Percentiles rank a stretch among this genome's conserved stretches.
phyloP scores from a whole-genome alignment of 2,113 vertebrate species.

The Lagenorhynchus albirostris region DNA sequence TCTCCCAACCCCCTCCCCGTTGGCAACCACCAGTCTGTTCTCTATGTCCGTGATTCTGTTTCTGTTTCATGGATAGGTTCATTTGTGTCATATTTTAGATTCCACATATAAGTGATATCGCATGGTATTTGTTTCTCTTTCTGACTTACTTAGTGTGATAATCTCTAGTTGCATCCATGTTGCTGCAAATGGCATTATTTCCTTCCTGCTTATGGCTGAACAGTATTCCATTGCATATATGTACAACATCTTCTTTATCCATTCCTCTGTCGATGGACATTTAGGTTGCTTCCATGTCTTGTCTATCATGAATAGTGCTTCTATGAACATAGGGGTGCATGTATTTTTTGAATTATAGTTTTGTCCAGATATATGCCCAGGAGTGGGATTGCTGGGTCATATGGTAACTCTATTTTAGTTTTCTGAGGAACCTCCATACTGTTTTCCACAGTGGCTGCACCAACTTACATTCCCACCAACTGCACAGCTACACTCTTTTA shows the following conservation, averaged over 20 bases:
- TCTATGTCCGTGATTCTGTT: background rate
- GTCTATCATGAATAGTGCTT: background rate
- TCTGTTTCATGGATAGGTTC: background rate
- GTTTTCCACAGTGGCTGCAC: background rate
- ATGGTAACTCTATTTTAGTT: background rate
- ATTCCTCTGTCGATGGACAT: background rate
- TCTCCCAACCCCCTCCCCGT: no score
- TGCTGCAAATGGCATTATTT: background rate
- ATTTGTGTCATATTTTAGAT: background rate
- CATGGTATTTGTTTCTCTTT: background rate
- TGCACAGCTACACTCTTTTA: background rate
- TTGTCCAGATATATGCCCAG: background rate
- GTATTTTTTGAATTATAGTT: background rate
- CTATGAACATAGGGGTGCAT: background rate
- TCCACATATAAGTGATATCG: background rate
- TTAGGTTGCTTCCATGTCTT: background rate
- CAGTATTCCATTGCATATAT: background rate
- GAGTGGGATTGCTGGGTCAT: background rate
- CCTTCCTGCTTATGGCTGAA: background rate
- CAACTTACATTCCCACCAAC: background rate
- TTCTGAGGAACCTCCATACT: background rate
- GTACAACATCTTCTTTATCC: background rate
- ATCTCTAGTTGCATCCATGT: background rate
- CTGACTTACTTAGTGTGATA: background rate
- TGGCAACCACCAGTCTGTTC: no score